These are phyloP conservation scores for Corydoras maculifer DNA, from an alignment of 2,113 vertebrate species.

Conservation along the genomic window DNA sequence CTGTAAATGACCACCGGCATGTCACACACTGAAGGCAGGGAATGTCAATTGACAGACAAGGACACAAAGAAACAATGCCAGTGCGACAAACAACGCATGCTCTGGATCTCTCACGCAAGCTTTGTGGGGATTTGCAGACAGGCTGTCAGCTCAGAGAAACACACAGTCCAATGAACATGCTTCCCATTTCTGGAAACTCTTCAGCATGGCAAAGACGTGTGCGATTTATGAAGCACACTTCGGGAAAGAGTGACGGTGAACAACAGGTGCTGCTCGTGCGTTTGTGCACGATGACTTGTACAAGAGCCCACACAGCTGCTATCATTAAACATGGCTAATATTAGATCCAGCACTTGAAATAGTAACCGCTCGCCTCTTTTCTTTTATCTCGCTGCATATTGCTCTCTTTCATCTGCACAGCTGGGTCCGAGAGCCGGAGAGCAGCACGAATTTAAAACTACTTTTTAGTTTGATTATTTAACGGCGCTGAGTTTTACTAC, in stretches of 20 bases:
- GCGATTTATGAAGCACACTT: background rate
- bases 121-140: constrained; percentile 6
- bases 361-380: background rate
- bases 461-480: no score
- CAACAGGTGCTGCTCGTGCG: background rate
- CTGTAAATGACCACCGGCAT: background rate
- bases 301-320: constrained; percentile 3
- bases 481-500: no score
- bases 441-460: no score
- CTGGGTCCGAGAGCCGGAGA: no score
- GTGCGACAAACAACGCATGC: background rate
- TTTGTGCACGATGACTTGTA: background rate
- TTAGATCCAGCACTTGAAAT: constrained; percentile 16
- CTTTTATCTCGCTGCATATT: no score
- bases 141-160: constrained; percentile 1
- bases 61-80: background rate
- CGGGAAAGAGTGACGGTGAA: background rate
- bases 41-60: background rate
- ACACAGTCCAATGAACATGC: background rate
- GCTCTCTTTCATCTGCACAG: no score
- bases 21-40: background rate
- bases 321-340: constrained; percentile 20
- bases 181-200: background rate
- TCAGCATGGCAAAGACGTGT: background rate
- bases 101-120: constrained; percentile 7